Evolutionary conservation across 2,113 vertebrate species (phyloP).

Genomic region (Triplophysa siluroides): DNA sequence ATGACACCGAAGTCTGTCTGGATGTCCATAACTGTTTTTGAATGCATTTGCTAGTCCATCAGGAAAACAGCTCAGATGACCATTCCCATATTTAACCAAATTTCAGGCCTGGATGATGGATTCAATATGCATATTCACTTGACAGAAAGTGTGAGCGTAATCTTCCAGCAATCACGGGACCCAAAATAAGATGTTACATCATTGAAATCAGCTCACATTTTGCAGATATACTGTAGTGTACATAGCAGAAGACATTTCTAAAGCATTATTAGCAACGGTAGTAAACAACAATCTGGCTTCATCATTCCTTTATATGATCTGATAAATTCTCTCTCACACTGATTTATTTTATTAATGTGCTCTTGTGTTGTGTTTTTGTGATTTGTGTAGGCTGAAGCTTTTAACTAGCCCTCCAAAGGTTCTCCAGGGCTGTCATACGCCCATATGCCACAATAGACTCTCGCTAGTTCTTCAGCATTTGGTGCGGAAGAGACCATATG

Average conservation of each 20-base stretch:
- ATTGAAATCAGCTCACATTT: not conserved
- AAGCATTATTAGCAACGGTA: not conserved
- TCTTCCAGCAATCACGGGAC: not conserved
- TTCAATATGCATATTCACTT: not conserved
- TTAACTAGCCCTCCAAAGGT: too few relatives aligned
- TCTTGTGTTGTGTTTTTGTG: not conserved
- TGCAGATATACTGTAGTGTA: not conserved
- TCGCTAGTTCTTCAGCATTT: too few relatives aligned
- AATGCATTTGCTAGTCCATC: not conserved
- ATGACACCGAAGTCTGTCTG: not conserved
- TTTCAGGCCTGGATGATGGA: slow-evolving; percentile 5
- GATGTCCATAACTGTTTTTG: not conserved
- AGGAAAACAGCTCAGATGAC: not conserved
- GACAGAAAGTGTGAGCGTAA: not conserved
- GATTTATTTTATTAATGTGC: not conserved
- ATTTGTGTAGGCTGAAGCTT: too few relatives aligned
- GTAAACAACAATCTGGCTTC: not conserved
- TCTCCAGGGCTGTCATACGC: too few relatives aligned
- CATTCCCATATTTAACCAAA: not conserved
- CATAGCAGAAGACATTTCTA: not conserved
- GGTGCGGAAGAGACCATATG: too few relatives aligned
- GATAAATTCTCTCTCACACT: not conserved
- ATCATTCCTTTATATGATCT: not conserved
- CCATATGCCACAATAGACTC: too few relatives aligned
- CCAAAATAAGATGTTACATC: slow-evolving; percentile 9